Percentiles rank a stretch among this genome's conserved stretches.
phyloP scores from a whole-genome alignment of 92 coral and sea anemone species.

The Paragorgia papillata region DNA sequence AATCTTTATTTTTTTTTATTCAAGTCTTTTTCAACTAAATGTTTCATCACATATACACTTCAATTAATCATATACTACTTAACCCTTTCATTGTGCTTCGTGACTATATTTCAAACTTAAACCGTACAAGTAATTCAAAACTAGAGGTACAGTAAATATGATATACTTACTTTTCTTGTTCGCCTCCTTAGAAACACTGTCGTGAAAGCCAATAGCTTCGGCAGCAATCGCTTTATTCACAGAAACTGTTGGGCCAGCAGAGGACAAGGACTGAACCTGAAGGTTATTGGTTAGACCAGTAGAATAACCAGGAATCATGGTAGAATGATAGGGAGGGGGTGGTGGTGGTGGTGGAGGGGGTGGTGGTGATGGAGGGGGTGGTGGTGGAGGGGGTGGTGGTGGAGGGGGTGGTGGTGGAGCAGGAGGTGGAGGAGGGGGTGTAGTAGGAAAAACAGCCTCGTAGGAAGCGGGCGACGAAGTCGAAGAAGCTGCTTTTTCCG shows the following conservation, averaged over 20 bases:
- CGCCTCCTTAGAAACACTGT: not conserved
- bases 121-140: too few relatives aligned
- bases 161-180: not conserved
- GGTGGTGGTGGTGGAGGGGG: slow-evolving; percentile 27
- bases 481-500: not conserved
- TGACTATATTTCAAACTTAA: too few relatives aligned
- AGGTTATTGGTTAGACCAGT: slow-evolving; percentile 25
- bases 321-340: slow-evolving; percentile 14
- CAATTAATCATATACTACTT: too few relatives aligned
- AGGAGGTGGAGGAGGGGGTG: slow-evolving; percentile 43
- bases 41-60: too few relatives aligned
- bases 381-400: slow-evolving; percentile 35
- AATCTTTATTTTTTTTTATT: too few relatives aligned
- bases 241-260: not conserved
- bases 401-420: slow-evolving; percentile 51
- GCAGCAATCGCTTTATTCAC: slow-evolving; percentile 31
- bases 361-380: not conserved
- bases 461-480: not conserved
- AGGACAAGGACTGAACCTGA: not conserved
- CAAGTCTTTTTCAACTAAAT: too few relatives aligned
- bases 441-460: slow-evolving; percentile 61
- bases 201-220: slow-evolving; percentile 20
- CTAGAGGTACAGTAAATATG: too few relatives aligned
- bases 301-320: not conserved
- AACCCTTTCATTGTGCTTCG: too few relatives aligned